Conservation (phyloP, 2,797 vertebrate genomes). For the Muscicapa comitata region DNA sequence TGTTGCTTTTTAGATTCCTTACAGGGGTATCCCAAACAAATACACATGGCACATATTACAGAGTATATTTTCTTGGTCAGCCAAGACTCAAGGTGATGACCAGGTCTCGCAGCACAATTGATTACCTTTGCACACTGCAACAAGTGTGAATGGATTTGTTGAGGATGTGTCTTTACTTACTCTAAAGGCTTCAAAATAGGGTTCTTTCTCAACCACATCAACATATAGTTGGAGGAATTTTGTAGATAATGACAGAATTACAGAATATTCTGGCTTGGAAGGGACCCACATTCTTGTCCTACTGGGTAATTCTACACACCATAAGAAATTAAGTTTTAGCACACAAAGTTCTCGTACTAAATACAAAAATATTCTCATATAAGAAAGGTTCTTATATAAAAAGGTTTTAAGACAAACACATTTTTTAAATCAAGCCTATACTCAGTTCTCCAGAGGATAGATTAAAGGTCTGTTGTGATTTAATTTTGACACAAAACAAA, state of each 20-base stretch:
- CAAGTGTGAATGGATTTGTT: not conserved
- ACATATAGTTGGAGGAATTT: not conserved
- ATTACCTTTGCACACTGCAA: not conserved
- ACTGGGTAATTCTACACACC: not conserved
- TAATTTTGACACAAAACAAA: not conserved
- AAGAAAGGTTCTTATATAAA: not conserved
- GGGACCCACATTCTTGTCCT: not conserved
- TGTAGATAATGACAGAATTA: not conserved
- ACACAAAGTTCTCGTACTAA: not conserved
- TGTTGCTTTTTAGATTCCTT: not conserved
- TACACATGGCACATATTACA: fast-evolving
- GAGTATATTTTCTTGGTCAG: not conserved
- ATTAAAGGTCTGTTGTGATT: not conserved
- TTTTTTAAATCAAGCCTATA: not conserved
- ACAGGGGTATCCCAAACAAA: not conserved
- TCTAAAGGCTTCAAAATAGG: not conserved
- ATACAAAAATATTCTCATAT: not conserved
- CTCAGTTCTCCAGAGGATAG: not conserved
- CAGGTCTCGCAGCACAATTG: fast-evolving
- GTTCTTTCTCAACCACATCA: not conserved
- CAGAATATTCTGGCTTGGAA: not conserved
- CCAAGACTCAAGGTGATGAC: not conserved
- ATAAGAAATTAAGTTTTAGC: not conserved
- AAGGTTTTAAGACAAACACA: not conserved
- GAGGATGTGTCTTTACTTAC: not conserved